phyloP scores from a whole-genome alignment of 1,140 invertebrate species.

The Formica selysi region DNA sequence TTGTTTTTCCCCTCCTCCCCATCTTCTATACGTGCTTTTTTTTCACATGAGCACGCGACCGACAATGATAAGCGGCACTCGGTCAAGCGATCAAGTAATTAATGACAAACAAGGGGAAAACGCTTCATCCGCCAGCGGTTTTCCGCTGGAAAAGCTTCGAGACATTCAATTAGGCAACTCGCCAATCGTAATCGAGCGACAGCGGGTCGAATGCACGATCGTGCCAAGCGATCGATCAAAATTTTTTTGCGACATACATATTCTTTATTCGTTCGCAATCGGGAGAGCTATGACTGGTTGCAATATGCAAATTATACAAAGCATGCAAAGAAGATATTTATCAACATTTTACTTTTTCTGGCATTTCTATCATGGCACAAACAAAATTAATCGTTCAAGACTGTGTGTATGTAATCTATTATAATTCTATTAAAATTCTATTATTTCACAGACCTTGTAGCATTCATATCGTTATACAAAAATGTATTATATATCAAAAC shows the following conservation, averaged over 20 bases:
- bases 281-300: constrained; percentile 31
- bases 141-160: constrained; percentile 67
- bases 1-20: constrained; percentile 5
- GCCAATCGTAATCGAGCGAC: constrained; percentile 66
- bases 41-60: constrained; percentile 16
- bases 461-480: background rate
- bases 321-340: constrained; percentile 37
- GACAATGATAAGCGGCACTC: constrained; percentile 37
- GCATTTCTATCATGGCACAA: background rate
- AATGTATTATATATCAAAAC: background rate
- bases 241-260: constrained; percentile 66
- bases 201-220: constrained; percentile 68
- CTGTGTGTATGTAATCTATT: background rate
- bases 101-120: constrained; percentile 60
- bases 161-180: constrained; percentile 75
- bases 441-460: background rate
- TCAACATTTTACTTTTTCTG: constrained; percentile 39
- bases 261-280: constrained; percentile 16
- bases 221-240: constrained; percentile 66
- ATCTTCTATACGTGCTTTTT: constrained; percentile 15
- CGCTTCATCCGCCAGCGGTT: constrained; percentile 51
- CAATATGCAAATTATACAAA: constrained; percentile 45
- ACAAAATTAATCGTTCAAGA: constrained; percentile 9
- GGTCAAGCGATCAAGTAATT: constrained; percentile 64
- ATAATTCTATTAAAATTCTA: background rate